These are phyloP conservation scores for Drosophila phalerata DNA, from an alignment of 2,888 invertebrate species.

Conservation along the genomic window DNA sequence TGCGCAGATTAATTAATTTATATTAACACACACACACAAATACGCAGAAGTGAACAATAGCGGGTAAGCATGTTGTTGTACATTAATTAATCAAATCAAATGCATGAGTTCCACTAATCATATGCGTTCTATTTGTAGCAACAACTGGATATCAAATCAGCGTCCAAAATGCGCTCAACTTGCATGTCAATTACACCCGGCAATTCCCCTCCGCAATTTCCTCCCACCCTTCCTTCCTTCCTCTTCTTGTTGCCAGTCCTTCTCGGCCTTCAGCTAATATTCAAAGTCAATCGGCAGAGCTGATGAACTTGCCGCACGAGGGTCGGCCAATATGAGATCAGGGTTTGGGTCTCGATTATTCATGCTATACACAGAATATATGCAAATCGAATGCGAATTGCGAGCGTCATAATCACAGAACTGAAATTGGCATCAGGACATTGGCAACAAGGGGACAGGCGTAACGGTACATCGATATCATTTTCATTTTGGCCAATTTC, in stretches of 20 bases:
- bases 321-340: slow-evolving; percentile 46
- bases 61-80: slow-evolving; percentile 52
- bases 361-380: slow-evolving; percentile 70
- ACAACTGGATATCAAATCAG: slow-evolving; percentile 73
- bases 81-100: slow-evolving; percentile 78
- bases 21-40: slow-evolving; percentile 62
- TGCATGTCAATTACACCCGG: slow-evolving; percentile 78
- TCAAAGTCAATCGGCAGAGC: slow-evolving; percentile 75
- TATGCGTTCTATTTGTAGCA: slow-evolving; percentile 64
- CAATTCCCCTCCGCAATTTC: slow-evolving; percentile 21
- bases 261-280: slow-evolving; percentile 59
- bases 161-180: slow-evolving; percentile 70
- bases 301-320: slow-evolving; percentile 69
- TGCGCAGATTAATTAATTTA: slow-evolving; percentile 77
- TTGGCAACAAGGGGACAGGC: neutral
- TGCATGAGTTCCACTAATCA: slow-evolving; percentile 76
- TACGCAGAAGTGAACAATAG: slow-evolving; percentile 1
- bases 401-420: slow-evolving; percentile 65
- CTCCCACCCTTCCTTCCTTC: neutral
- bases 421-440: slow-evolving; percentile 28
- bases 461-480: slow-evolving; percentile 34
- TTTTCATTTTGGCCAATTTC: slow-evolving; percentile 69
- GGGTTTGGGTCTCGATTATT: slow-evolving; percentile 62
- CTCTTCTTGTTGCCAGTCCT: neutral
- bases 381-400: slow-evolving; percentile 78